A percentile compares a stretch with the other conserved stretches of the same genome.
phyloP scores from a whole-genome alignment of 92 coral and sea anemone genomes.

The Porites cylindrica region DNA sequence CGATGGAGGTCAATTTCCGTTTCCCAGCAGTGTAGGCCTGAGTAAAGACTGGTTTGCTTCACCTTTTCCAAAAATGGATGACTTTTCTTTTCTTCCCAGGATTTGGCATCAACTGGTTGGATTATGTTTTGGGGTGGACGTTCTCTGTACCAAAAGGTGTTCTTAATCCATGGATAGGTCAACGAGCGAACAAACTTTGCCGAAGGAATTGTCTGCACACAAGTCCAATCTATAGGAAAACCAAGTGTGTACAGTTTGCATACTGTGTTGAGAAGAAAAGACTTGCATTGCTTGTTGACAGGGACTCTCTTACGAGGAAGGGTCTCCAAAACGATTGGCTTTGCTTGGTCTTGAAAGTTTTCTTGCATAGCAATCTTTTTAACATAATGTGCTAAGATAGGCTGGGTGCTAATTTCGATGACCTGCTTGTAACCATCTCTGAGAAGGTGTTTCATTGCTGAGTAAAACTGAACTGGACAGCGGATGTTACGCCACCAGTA shows the following conservation, averaged over 20 bases:
- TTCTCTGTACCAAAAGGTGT: constrained; percentile 79
- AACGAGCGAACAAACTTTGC: constrained; percentile 75
- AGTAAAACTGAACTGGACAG: constrained; percentile 70
- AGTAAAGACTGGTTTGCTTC: constrained; percentile 66
- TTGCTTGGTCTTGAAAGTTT: constrained; percentile 21
- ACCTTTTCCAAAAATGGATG: constrained; percentile 78
- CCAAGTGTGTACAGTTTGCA: constrained; percentile 76
- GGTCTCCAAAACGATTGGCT: constrained; percentile 61
- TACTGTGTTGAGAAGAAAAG: constrained; percentile 80
- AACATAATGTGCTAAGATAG: constrained; percentile 71
- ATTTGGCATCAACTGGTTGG: neutral
- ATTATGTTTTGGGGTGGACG: constrained; percentile 49
- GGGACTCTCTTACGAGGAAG: constrained; percentile 72
- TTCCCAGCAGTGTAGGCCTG: constrained; percentile 90
- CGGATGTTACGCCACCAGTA: constrained; percentile 97
- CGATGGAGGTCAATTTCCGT: constrained; percentile 83
- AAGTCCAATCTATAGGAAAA: constrained; percentile 74
- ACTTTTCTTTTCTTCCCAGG: neutral
- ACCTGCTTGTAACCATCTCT: constrained; percentile 70
- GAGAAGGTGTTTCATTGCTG: constrained; percentile 68
- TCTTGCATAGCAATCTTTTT: constrained; percentile 63
- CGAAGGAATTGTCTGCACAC: constrained; percentile 64
- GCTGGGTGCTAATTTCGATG: constrained; percentile 86
- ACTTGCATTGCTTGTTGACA: constrained; percentile 66
- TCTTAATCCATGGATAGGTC: constrained; percentile 88